Conservation (phyloP, 2,113 vertebrate species). For the Trachemys scripta region DNA sequence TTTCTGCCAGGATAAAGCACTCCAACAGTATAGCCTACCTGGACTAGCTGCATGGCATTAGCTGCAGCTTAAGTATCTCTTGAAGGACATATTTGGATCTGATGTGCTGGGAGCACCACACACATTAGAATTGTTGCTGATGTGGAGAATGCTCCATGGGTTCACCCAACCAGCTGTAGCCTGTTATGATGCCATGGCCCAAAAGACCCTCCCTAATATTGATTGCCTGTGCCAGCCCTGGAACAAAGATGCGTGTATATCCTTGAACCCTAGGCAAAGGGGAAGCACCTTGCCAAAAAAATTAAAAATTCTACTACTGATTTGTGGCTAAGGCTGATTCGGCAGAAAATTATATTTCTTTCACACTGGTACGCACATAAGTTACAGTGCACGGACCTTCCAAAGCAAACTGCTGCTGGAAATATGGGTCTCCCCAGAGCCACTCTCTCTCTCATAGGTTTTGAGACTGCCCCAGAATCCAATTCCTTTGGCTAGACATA, state of each 20-base stretch:
- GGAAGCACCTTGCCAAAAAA: not conserved
- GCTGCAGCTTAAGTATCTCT: not conserved
- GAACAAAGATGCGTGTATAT: not conserved
- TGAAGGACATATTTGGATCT: not conserved
- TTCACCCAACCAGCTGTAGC: not conserved
- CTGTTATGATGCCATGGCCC: not conserved
- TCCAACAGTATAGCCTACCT: not conserved
- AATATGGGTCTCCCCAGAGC: not conserved
- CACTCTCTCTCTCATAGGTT: not conserved
- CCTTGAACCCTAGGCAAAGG: not conserved
- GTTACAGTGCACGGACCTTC: conserved; percentile 8
- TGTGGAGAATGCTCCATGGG: accelerated
- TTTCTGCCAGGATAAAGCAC: not conserved
- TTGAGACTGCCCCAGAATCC: not conserved
- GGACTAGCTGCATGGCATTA: not conserved
- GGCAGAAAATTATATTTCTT: conserved; percentile 24
- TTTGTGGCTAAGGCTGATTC: not conserved
- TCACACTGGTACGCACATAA: conserved; percentile 11
- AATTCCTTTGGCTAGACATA: conserved; percentile 1
- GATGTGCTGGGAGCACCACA: accelerated
- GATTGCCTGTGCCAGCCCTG: accelerated
- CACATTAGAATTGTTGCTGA: accelerated
- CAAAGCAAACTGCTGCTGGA: accelerated
- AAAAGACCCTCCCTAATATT: not conserved
- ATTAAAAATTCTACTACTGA: not conserved